phyloP scores from a whole-genome alignment of 2,888 invertebrate species.

The Agrochola lota region DNA sequence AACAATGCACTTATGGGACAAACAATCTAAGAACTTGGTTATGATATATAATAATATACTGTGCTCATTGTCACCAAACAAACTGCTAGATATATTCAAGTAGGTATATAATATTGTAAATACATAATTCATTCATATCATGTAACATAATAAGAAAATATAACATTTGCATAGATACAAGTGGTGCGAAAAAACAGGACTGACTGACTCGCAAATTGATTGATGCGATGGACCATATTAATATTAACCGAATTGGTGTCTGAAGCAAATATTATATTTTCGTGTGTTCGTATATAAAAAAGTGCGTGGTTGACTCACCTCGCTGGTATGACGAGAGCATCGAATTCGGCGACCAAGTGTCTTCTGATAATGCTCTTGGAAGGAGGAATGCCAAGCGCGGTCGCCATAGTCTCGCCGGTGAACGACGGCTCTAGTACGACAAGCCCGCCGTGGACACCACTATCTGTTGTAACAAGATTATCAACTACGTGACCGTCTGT shows the following conservation, averaged over 20 bases:
- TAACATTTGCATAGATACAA: conserved; percentile 70
- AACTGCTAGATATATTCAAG: conserved; percentile 50
- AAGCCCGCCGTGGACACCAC: conserved; percentile 98
- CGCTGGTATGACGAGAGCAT: conserved; percentile 97
- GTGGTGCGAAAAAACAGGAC: conserved; percentile 26
- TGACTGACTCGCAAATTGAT: conserved; percentile 54
- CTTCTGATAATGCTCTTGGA: conserved; percentile 98
- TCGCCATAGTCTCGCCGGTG: conserved; percentile 98
- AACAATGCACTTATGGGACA: conserved; percentile 55
- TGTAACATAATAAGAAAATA: conserved; percentile 65
- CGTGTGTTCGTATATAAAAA: conserved; percentile 46
- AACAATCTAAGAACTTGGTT: conserved; percentile 52
- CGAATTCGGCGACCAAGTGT: conserved; percentile 97
- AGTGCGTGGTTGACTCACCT: conserved; percentile 91
- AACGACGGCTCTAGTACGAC: conserved; percentile 98
- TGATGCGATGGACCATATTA: conserved; percentile 51
- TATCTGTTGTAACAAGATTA: conserved; percentile 91
- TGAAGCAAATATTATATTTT: conserved; percentile 77
- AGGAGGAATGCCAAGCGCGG: conserved; percentile 97
- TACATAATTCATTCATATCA: conserved; percentile 57
- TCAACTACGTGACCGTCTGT: conserved; percentile 40
- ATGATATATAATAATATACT: conserved; percentile 49
- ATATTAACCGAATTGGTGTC: conserved; percentile 51
- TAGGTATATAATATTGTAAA: conserved; percentile 48
- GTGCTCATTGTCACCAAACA: conserved; percentile 62